Evolutionary conservation across 1,140 invertebrate genomes (phyloP).

Genomic region (Yoshiicerus persimilis): DNA sequence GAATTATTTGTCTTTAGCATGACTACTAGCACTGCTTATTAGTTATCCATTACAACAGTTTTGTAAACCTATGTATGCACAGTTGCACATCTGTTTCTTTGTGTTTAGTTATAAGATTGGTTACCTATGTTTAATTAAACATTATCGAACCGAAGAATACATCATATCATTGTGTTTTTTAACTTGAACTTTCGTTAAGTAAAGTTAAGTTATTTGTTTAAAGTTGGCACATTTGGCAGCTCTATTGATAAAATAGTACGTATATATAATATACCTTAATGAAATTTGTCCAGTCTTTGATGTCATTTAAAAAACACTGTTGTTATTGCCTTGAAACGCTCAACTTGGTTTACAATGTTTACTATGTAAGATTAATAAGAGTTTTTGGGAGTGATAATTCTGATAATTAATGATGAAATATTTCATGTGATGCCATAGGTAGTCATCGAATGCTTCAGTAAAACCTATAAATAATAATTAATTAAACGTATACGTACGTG

Average conservation of each 20-base stretch:
- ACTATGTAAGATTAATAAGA: background rate
- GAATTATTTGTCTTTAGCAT: too few relatives aligned
- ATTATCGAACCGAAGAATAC: slow-evolving; percentile 5
- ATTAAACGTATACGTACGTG: background rate
- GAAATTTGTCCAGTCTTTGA: background rate
- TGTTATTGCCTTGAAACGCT: background rate
- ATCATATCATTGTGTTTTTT: slow-evolving; percentile 14
- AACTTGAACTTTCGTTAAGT: background rate
- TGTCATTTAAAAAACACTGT: background rate
- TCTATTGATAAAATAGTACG: background rate
- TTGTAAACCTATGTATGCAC: background rate
- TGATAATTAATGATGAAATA: background rate
- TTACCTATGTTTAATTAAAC: background rate
- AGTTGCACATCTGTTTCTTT: background rate
- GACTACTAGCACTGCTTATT: too few relatives aligned
- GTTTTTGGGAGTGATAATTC: background rate
- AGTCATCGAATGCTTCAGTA: background rate
- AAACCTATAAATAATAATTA: background rate
- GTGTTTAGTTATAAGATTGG: background rate
- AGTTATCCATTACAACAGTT: background rate
- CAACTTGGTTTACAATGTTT: background rate
- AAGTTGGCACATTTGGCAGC: background rate
- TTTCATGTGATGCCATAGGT: slow-evolving; percentile 7
- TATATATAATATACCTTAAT: background rate
- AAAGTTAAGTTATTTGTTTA: background rate